phyloP scores from a whole-genome alignment of 1,140 invertebrate genomes.

The Zaprionus camerounensis region DNA sequence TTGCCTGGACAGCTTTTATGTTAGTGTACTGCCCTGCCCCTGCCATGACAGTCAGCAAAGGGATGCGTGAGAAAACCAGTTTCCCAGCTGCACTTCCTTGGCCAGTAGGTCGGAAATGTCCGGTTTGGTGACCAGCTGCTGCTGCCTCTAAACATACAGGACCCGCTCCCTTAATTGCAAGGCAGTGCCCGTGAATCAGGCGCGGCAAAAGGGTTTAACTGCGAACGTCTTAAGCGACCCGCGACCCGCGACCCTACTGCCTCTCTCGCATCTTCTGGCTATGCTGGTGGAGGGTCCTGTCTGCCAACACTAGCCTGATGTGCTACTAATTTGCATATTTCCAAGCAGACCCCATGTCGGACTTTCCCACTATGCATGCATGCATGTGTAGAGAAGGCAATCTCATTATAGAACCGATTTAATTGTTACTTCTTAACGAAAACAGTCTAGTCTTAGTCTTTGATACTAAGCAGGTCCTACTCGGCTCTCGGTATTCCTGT shows the following conservation, averaged over 20 bases:
- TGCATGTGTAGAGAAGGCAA: too few relatives aligned
- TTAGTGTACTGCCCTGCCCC: constrained; percentile 2
- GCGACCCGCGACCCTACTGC: neutral
- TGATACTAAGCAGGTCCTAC: too few relatives aligned
- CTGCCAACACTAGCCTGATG: neutral
- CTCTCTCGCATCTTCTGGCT: neutral
- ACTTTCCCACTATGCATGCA: too few relatives aligned
- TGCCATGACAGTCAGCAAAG: constrained; percentile 20
- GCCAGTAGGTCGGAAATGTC: constrained; percentile 49
- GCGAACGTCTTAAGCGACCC: neutral
- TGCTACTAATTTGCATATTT: neutral
- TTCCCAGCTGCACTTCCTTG: constrained; percentile 42
- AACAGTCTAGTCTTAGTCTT: too few relatives aligned
- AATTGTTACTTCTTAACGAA: too few relatives aligned
- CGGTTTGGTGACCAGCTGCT: constrained; percentile 34
- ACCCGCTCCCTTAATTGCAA: constrained; percentile 6
- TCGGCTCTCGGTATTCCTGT: too few relatives aligned
- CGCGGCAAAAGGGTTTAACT: neutral
- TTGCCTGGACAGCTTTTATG: constrained; percentile 38
- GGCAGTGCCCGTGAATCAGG: neutral
- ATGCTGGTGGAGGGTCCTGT: neutral
- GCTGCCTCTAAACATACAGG: neutral
- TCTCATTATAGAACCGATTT: too few relatives aligned
- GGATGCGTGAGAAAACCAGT: constrained; percentile 77
- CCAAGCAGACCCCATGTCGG: too few relatives aligned